Conservation (phyloP, 2,113 vertebrate genomes). For the Sisor rabdophorus region DNA sequence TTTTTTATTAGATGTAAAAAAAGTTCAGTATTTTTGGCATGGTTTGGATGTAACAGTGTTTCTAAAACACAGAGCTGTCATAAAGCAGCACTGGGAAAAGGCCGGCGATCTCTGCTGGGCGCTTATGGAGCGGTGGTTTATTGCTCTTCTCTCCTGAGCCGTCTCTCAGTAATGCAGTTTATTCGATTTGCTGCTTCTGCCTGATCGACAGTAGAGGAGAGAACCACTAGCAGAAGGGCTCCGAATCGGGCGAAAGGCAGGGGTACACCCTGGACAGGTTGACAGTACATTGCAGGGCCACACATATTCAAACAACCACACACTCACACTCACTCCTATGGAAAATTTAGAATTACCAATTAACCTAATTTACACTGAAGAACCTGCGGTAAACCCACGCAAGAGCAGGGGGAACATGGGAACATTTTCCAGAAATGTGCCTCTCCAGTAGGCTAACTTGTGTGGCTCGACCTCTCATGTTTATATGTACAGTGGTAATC, state of each 20-base stretch:
- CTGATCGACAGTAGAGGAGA: conserved; percentile 10
- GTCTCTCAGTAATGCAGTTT: conserved; percentile 14
- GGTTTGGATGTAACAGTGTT: not conserved
- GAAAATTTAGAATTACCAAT: no score
- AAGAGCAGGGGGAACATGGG: no score
- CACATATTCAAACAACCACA: no score
- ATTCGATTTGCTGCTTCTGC: conserved; percentile 33
- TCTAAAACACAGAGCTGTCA: conserved; percentile 9
- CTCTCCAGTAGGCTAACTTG: not conserved
- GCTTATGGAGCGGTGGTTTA: conserved; percentile 32
- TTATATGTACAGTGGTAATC: not conserved
- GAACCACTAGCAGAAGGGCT: conserved; percentile 10
- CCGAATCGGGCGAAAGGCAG: no score
- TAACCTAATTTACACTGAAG: no score
- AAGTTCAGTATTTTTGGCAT: not conserved
- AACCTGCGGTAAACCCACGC: no score
- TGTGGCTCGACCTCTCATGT: not conserved
- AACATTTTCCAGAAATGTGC: not conserved
- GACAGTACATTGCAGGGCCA: no score
- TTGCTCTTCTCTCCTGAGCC: conserved; percentile 30
- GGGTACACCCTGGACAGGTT: no score
- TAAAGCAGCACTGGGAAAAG: not conserved
- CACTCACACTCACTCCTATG: no score
- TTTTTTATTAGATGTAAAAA: not conserved
- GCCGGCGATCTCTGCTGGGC: not conserved